These are phyloP conservation scores for Diorhabda sublineata DNA, from an alignment of 1,140 invertebrate species.

Conservation along the genomic window DNA sequence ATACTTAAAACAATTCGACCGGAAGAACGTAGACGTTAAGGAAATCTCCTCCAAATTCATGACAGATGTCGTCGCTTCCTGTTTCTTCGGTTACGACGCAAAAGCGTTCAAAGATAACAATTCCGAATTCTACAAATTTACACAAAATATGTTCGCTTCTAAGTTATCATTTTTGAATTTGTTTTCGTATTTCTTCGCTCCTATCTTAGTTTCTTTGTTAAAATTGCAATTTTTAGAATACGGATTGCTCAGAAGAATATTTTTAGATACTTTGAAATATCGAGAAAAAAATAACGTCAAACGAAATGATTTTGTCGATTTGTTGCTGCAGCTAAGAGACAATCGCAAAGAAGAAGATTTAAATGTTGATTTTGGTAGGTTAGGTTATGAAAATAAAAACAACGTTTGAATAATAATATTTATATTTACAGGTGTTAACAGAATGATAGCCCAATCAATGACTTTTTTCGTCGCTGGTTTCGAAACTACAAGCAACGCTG, in stretches of 20 bases:
- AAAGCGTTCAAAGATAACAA: conserved; percentile 47
- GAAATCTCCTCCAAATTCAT: conserved; percentile 31
- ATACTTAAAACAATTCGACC: conserved; percentile 24
- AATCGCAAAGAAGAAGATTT: conserved; percentile 17
- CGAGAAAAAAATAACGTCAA: conserved; percentile 40
- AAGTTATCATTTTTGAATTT: conserved; percentile 25
- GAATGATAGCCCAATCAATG: conserved; percentile 62
- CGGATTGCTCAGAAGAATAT: conserved; percentile 38
- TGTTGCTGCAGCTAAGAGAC: conserved; percentile 52
- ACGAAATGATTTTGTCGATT: conserved; percentile 55
- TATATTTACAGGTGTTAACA: conserved; percentile 47
- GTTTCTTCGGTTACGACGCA: conserved; percentile 43
- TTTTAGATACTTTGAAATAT: conserved; percentile 37
- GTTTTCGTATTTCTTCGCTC: conserved; percentile 39
- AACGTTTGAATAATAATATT: background rate
- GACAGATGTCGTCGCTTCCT: conserved; percentile 37
- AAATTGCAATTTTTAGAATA: conserved; percentile 37
- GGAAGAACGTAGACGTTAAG: conserved; percentile 31
- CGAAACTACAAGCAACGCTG: conserved; percentile 70
- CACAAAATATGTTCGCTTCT: conserved; percentile 30
- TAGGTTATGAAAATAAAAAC: too few relatives aligned
- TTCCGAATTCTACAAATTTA: conserved; percentile 42
- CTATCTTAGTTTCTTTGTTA: conserved; percentile 34
- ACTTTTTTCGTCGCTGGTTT: conserved; percentile 71
- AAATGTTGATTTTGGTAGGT: conserved; percentile 27